Percentiles rank a stretch among this genome's conserved stretches.
Conservation (phyloP, 2,113 vertebrate species). For the Amblyopsis rosae region DNA sequence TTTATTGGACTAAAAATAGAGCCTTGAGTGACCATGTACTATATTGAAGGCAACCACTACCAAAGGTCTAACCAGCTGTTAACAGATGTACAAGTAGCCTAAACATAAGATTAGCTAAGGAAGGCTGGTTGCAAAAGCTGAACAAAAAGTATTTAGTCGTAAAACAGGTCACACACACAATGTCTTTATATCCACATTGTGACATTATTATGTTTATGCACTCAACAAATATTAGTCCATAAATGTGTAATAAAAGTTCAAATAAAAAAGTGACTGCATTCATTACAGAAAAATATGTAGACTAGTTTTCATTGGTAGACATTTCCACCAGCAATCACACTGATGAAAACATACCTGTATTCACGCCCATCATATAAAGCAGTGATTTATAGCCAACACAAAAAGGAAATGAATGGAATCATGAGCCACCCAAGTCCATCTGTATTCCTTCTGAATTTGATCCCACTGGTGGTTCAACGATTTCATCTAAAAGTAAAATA, state of each 20-base stretch:
- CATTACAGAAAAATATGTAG: slow-evolving; percentile 4
- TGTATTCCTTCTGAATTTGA: not conserved
- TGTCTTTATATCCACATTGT: not conserved
- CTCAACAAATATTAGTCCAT: slow-evolving; percentile 7
- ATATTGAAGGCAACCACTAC: slow-evolving; percentile 18
- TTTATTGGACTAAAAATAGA: slow-evolving; percentile 53
- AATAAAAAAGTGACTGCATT: not conserved
- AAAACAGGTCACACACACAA: slow-evolving; percentile 12
- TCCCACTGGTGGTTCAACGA: not conserved
- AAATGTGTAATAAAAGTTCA: not conserved
- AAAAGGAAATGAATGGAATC: not conserved
- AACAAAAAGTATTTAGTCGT: not conserved
- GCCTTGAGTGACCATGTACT: slow-evolving; percentile 44
- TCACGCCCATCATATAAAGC: not conserved
- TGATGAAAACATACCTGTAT: not conserved
- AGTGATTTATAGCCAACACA: not conserved
- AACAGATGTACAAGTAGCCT: slow-evolving; percentile 2
- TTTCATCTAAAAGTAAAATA: slow-evolving; percentile 9
- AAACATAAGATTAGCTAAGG: slow-evolving; percentile 26
- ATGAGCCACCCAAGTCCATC: not conserved
- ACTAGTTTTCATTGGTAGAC: too few species aligned
- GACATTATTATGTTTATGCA: not conserved
- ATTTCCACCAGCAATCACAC: too few species aligned
- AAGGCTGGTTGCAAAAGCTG: slow-evolving; percentile 41
- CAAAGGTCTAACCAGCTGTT: slow-evolving; percentile 15